A percentile compares a stretch with the other conserved stretches of the same genome.
Conservation (phyloP, 2,888 invertebrate species). For the Oscheius myriophilus region DNA sequence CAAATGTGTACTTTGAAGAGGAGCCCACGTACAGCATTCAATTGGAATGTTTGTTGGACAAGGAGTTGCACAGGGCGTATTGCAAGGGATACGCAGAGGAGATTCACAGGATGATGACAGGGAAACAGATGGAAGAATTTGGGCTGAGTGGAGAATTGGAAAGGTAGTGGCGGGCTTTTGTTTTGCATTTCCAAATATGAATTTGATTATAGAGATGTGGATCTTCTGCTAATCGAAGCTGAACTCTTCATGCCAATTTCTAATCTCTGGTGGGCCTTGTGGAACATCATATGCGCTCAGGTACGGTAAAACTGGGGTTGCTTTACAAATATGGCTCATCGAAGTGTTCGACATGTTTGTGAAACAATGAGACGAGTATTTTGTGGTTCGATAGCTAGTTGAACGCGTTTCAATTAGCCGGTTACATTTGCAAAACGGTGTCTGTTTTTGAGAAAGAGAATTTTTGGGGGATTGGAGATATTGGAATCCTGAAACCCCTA, state of each 20-base stretch:
- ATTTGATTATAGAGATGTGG: constrained; percentile 8
- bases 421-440: no score
- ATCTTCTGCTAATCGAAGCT: constrained; percentile 1
- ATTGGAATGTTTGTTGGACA: constrained; percentile 42
- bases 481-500: no score
- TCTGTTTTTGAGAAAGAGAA: no score
- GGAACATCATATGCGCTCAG: constrained; percentile 30
- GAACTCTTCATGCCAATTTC: constrained; percentile 10
- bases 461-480: no score
- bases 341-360: no score
- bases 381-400: no score
- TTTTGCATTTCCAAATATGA: neutral
- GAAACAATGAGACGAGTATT: no score
- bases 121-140: neutral
- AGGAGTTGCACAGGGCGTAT: constrained; percentile 40
- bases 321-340: no score
- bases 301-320: no score
- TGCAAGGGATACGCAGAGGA: constrained; percentile 49
- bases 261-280: constrained; percentile 23
- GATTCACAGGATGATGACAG: constrained; percentile 34
- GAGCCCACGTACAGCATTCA: constrained; percentile 48
- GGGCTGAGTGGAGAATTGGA: constrained; percentile 15
- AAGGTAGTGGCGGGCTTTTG: no score
- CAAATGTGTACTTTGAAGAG: constrained; percentile 43
- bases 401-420: no score